phyloP scores from a whole-genome alignment of 2,797 vertebrate species.

The Rhinoraja longicauda region DNA sequence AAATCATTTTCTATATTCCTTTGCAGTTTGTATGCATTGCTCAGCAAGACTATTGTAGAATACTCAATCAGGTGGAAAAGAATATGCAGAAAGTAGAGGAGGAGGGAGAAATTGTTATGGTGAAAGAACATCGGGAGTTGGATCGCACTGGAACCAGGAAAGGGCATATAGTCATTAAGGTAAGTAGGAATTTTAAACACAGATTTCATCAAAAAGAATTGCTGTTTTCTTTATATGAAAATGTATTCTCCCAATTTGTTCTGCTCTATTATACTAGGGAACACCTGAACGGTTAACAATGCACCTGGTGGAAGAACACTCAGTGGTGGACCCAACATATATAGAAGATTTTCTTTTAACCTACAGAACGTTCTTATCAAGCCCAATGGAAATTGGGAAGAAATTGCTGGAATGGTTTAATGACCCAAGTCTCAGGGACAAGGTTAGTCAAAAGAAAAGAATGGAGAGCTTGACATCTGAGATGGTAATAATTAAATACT shows the following conservation, averaged over 20 bases:
- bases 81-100: constrained; percentile 99
- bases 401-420: constrained; percentile 99
- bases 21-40: constrained; percentile 92
- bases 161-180: constrained; percentile 98
- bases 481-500: not conserved
- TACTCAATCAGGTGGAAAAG: constrained; percentile 98
- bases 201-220: not conserved
- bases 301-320: constrained; percentile 98
- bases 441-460: constrained; percentile 60
- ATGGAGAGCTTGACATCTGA: not conserved
- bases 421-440: constrained; percentile 99
- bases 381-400: constrained; percentile 97
- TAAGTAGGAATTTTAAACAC: constrained; percentile 49
- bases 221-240: not conserved
- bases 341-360: constrained; percentile 97
- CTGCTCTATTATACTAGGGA: constrained; percentile 60
- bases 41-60: constrained; percentile 96
- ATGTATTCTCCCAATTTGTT: not conserved
- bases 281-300: constrained; percentile 92
- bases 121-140: constrained; percentile 94
- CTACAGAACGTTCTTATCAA: constrained; percentile 94
- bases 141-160: constrained; percentile 96
- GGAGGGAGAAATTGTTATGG: constrained; percentile 98
- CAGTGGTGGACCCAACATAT: constrained; percentile 94
- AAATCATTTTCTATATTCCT: constrained; percentile 42